Evolutionary conservation across 2,113 vertebrate genomes (phyloP), one percentile per base, ranked within the genome.

Genomic region (Anarhynchus alexandrinus): DNA sequence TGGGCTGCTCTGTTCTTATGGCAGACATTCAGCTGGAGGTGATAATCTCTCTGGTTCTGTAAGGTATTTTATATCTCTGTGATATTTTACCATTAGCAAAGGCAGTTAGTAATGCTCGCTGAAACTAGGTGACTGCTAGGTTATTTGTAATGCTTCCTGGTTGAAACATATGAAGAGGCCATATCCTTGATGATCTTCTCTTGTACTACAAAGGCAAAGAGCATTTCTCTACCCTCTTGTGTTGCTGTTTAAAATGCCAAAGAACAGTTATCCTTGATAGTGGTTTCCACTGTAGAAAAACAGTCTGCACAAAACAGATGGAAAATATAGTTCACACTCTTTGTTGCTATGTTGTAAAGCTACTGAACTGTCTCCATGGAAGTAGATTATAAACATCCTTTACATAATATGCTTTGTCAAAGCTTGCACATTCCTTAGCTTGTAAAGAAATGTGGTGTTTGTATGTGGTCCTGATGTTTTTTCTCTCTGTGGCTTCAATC

Each of bases 361-460:
- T 96, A 94, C 86, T 95, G 86, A 96, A 93, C 76, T 88, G 81
- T 93, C 85, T 97, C 96, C 77, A 95, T 95, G 66, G 71, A 96
- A 96, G 59, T 93, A 71, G 27, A 69, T 97, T 96, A 96, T 96
- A 97, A 96, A 94, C 92, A 94, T 85, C 79, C 40, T 94, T 94
- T 96, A 91, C 88, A 90, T 61, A 92, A 95, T 80, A 86, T 55
- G 52, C 43, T 93, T 97, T 92, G 82, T 85, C 86, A 91, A 96
- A 94, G 74, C 85, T 86, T 51, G 74, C 84, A 94, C 94, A 87
- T 97, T 95, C 87, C 72, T 95, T 86, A n/a, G 85, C 45, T 95
- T 94, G 25, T 95, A 82, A 94, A 94, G 87, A 95, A 88, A 92
- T 85, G 88, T 94, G 64, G 16, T 89, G 86, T 94, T 94, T 84